A percentile compares a stretch with the other conserved stretches of the same genome.
These are phyloP conservation scores for Drosophila novamexicana DNA, from an alignment of 1,140 invertebrate genomes.

Conservation along the genomic window DNA sequence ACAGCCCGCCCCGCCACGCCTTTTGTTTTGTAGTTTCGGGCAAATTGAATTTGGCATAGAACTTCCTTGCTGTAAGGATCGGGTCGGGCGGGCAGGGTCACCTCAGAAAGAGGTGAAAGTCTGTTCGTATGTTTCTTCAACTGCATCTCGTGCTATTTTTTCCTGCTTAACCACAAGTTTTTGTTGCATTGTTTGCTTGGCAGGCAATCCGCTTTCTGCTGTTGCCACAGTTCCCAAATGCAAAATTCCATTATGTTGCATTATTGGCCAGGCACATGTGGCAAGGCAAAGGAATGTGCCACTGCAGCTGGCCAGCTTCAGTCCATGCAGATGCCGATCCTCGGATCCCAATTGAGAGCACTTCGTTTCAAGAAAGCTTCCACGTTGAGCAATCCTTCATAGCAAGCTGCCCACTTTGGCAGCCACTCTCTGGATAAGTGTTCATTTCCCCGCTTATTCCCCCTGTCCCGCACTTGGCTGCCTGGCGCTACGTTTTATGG, in stretches of 20 bases:
- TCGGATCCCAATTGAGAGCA: not conserved
- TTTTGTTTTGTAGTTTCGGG: conserved; percentile 73
- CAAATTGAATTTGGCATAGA: conserved; percentile 78
- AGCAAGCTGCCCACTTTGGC: not conserved
- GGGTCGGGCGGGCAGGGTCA: not conserved
- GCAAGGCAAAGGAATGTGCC: not conserved
- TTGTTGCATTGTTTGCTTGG: conserved; percentile 61
- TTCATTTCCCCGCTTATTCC: not conserved
- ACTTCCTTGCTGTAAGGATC: conserved; percentile 37
- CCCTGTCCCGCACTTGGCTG: no score
- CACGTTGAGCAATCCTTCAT: conserved; percentile 5
- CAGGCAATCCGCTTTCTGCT: conserved; percentile 28
- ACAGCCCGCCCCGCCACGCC: not conserved
- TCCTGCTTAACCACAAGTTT: conserved; percentile 53
- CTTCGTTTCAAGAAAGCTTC: not conserved
- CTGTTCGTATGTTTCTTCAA: conserved; percentile 62
- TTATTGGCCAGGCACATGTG: conserved; percentile 51
- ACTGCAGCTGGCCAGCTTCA: no score
- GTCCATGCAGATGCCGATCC: no score
- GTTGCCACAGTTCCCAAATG: conserved; percentile 30
- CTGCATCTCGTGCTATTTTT: conserved; percentile 58
- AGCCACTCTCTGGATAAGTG: not conserved
- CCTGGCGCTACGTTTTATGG: conserved; percentile 11
- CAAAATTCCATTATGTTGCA: conserved; percentile 63
- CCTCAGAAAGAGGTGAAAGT: conserved; percentile 4